A percentile compares a stretch with the other conserved stretches of the same genome.
phyloP scores from a whole-genome alignment of 2,797 vertebrate species.

The Sciurus carolinensis region DNA sequence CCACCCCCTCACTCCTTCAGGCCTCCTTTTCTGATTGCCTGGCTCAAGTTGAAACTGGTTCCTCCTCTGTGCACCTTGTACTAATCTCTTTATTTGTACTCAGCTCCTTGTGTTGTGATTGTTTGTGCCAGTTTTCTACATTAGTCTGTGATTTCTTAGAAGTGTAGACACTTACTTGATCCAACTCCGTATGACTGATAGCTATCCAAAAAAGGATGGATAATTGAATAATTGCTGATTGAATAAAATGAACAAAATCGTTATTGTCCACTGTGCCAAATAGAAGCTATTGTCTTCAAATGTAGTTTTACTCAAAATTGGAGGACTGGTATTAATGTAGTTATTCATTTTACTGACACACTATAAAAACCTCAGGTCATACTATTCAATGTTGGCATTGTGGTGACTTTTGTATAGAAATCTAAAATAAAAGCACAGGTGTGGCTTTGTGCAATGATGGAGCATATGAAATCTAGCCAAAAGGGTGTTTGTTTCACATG shows the following conservation, averaged over 20 bases:
- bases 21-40: not conserved
- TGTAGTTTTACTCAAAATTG: not conserved
- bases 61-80: not conserved
- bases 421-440: not conserved
- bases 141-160: conserved; percentile 42
- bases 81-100: not conserved
- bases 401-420: not conserved
- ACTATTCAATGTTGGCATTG: not conserved
- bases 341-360: conserved; percentile 18
- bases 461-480: not conserved
- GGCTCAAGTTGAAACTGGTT: not conserved
- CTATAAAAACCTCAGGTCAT: conserved; percentile 11
- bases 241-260: conserved; percentile 7
- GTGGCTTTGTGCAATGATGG: not conserved
- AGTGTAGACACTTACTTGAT: not conserved
- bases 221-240: conserved; percentile 38
- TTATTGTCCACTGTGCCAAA: conserved; percentile 5
- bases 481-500: not conserved
- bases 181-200: not conserved
- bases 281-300: conserved; percentile 17
- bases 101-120: not conserved
- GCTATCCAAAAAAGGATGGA: not conserved
- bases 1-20: not conserved
- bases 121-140: not conserved
- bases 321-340: not conserved